A percentile compares a stretch with the other conserved stretches of the same genome.
phyloP scores from a whole-genome alignment of 2,113 vertebrate genomes.

The Rostratula benghalensis region DNA sequence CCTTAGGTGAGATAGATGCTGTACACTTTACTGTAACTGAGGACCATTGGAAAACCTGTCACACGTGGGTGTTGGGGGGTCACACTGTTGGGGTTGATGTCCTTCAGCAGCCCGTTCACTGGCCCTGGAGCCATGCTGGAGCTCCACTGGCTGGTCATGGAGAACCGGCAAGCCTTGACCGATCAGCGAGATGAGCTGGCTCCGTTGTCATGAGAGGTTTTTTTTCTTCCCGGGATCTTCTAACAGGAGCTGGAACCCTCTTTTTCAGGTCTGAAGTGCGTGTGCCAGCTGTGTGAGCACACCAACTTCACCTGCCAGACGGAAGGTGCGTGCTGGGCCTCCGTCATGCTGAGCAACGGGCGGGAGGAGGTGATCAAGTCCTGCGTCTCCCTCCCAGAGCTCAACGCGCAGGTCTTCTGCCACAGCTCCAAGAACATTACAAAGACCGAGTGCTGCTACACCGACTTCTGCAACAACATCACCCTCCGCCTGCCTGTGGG shows the following conservation, averaged over 20 bases:
- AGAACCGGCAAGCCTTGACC: background rate
- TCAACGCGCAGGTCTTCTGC: slow-evolving; percentile 93
- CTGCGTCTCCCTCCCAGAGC: slow-evolving; percentile 86
- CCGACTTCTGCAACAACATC: slow-evolving; percentile 96
- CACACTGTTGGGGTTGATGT: background rate
- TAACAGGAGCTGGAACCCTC: background rate
- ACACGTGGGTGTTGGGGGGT: accelerated
- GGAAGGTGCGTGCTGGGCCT: slow-evolving; percentile 92
- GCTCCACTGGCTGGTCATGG: accelerated
- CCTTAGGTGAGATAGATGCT: accelerated
- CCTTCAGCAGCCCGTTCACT: accelerated
- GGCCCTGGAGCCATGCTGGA: accelerated
- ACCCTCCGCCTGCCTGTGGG: slow-evolving; percentile 86
- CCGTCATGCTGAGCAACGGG: slow-evolving; percentile 90
- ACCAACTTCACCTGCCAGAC: slow-evolving; percentile 93
- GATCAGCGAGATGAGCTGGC: accelerated
- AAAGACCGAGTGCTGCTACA: slow-evolving; percentile 95
- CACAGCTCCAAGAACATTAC: slow-evolving; percentile 91
- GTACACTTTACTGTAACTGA: accelerated
- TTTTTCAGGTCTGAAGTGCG: slow-evolving; percentile 87
- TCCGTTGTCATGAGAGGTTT: accelerated
- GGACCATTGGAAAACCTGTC: accelerated
- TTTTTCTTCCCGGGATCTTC: accelerated
- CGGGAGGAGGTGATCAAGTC: slow-evolving; percentile 88
- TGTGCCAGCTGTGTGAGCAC: slow-evolving; percentile 88